These are phyloP conservation scores for Phocoena sinus DNA, from an alignment of 2,113 vertebrate genomes.

Conservation along the genomic window DNA sequence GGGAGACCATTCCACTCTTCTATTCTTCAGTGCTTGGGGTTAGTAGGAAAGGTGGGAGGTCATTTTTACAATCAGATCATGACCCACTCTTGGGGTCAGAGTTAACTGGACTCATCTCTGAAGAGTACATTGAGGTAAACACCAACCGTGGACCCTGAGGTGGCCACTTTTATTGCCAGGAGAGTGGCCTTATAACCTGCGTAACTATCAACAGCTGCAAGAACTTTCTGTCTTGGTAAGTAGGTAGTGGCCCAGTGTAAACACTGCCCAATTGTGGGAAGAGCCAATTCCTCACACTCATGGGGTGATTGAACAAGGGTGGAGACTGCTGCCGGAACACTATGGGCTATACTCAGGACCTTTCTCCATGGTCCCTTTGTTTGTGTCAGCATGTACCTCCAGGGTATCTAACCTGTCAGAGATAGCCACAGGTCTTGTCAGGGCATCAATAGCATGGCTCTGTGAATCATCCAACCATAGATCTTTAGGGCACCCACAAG, in stretches of 20 bases:
- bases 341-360: not conserved
- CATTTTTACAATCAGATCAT: slow-evolving; percentile 9
- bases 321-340: not conserved
- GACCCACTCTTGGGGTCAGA: not conserved
- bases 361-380: not conserved
- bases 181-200: not conserved
- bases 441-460: not conserved
- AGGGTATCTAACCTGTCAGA: not conserved
- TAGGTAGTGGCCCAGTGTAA: not conserved
- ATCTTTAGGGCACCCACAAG: not conserved
- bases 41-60: slow-evolving; percentile 19
- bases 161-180: slow-evolving; percentile 3
- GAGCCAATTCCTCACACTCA: not conserved
- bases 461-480: not conserved
- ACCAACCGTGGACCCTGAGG: not conserved
- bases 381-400: not conserved
- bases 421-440: not conserved
- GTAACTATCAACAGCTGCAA: not conserved
- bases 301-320: not conserved
- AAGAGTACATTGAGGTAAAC: slow-evolving; percentile 11
- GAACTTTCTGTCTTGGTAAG: slow-evolving; percentile 49
- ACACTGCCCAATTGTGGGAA: not conserved
- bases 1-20: not conserved
- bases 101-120: not conserved
- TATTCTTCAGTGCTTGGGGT: not conserved